Conservation (phyloP, 2,113 vertebrate species). For the Phyllostomus hastatus region DNA sequence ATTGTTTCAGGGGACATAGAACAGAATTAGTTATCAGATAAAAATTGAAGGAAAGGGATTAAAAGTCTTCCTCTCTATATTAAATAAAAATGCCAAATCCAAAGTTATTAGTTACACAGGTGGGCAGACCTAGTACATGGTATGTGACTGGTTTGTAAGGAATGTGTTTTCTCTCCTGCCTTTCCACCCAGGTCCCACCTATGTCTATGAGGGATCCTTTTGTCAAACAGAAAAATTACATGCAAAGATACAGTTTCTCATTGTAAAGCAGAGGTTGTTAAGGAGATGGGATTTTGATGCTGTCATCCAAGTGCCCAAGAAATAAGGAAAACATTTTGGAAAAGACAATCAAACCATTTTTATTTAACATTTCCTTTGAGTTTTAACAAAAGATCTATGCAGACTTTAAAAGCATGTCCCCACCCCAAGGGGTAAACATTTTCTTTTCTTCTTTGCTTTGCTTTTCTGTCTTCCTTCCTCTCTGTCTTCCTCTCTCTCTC, state of each 20-base stretch:
- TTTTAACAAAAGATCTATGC: neutral
- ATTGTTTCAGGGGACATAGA: neutral
- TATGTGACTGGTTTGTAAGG: neutral
- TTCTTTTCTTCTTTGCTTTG: too few relatives aligned
- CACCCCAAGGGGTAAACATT: neutral
- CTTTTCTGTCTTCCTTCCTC: too few relatives aligned
- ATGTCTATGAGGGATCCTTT: neutral
- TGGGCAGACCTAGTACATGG: neutral
- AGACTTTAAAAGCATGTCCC: neutral
- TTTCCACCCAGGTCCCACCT: neutral
- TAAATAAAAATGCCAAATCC: neutral
- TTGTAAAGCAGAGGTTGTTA: neutral
- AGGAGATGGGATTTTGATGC: neutral
- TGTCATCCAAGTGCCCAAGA: neutral
- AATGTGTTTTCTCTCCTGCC: neutral
- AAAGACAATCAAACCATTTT: neutral
- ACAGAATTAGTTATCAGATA: neutral
- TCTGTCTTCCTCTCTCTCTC: too few relatives aligned
- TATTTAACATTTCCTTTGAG: neutral
- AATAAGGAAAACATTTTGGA: neutral
- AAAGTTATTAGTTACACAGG: neutral
- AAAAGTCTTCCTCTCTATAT: neutral
- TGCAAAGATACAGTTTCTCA: neutral
- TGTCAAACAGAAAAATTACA: neutral
- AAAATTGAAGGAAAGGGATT: neutral